phyloP scores from a whole-genome alignment of 2,797 vertebrate genomes.

The Decapterus maruadsi region DNA sequence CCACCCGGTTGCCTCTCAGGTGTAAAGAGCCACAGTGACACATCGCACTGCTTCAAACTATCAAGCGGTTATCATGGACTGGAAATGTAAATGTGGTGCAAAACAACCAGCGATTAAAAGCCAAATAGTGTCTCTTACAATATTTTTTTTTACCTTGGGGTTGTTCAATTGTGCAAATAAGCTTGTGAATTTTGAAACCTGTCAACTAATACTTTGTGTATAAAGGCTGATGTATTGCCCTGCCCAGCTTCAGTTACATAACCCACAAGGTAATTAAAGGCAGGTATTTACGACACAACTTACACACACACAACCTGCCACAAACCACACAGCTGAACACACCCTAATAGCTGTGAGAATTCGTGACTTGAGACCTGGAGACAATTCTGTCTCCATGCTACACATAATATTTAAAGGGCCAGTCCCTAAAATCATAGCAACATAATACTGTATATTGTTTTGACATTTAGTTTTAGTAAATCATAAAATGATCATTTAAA shows the following conservation, averaged over 20 bases:
- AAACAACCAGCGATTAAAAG: conserved; percentile 2
- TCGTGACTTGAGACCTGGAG: conserved; percentile 14
- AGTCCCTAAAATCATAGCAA: conserved; percentile 1
- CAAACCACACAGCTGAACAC: conserved; percentile 32
- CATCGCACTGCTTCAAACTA: neutral
- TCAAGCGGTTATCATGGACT: neutral
- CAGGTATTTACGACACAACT: neutral
- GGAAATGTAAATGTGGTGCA: neutral
- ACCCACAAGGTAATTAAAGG: conserved; percentile 23
- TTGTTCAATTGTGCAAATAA: neutral
- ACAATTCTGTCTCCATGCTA: neutral
- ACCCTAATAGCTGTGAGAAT: conserved; percentile 21
- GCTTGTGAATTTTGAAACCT: neutral
- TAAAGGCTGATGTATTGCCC: conserved; percentile 7
- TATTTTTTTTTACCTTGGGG: neutral
- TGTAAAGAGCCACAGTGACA: neutral
- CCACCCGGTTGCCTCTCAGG: neutral
- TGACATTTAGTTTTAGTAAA: neutral
- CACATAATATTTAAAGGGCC: neutral
- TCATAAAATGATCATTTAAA: neutral
- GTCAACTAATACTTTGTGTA: neutral
- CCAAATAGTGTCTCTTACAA: neutral
- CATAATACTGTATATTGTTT: neutral
- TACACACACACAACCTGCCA: conserved; percentile 1
- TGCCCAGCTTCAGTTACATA: conserved; percentile 8